phyloP scores from a whole-genome alignment of 2,113 vertebrate species.

The Illadopsis cleaveri region DNA sequence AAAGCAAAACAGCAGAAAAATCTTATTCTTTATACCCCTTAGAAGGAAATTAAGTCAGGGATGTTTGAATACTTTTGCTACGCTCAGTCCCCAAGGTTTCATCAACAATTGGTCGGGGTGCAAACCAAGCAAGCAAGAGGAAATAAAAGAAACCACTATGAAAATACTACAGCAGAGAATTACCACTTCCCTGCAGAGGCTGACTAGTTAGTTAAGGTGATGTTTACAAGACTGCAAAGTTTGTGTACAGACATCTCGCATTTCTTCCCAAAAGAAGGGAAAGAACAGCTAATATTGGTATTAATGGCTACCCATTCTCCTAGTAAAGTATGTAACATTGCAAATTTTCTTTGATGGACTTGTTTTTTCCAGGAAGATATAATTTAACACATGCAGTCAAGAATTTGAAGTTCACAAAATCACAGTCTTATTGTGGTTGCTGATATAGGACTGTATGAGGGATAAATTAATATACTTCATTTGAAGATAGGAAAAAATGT shows the following conservation, averaged over 20 bases:
- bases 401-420: constrained; percentile 1
- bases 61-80: not conserved
- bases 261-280: not conserved
- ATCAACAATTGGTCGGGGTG: not conserved
- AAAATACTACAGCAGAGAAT: not conserved
- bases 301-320: not conserved
- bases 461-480: not conserved
- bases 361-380: not conserved
- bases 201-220: not conserved
- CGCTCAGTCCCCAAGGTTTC: not conserved
- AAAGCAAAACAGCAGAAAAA: not conserved
- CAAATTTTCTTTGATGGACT: not conserved
- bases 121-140: not conserved
- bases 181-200: not conserved
- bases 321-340: not conserved
- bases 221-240: not conserved
- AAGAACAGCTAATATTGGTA: not conserved
- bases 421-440: not conserved
- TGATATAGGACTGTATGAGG: not conserved
- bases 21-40: not conserved
- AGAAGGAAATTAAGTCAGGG: not conserved
- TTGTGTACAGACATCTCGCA: not conserved
- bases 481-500: not conserved
- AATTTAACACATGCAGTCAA: not conserved
- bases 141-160: not conserved